Conservation (phyloP, 2,797 vertebrate genomes). For the Octomys mimax region DNA sequence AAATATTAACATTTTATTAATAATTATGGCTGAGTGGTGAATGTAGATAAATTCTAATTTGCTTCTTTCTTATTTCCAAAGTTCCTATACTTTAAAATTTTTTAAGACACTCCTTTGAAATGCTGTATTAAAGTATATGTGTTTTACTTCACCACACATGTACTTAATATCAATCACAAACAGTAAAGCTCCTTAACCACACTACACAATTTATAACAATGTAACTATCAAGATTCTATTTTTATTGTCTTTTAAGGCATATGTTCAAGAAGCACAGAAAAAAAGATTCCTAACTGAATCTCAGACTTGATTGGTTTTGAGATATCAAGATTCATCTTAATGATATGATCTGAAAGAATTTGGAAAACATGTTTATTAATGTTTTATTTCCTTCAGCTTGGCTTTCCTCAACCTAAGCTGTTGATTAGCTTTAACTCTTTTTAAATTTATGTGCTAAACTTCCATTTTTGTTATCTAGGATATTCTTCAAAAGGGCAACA, state of each 20-base stretch:
- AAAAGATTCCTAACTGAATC: neutral
- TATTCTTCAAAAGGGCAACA: conserved; percentile 53
- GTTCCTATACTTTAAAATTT: neutral
- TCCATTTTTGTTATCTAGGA: conserved; percentile 7
- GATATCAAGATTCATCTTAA: neutral
- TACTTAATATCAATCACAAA: neutral
- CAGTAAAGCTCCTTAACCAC: neutral
- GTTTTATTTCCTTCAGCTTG: conserved; percentile 44
- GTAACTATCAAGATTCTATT: neutral
- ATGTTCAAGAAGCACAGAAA: neutral
- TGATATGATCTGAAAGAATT: neutral
- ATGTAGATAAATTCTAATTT: neutral
- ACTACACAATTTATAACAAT: conserved; percentile 1
- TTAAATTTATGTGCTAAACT: conserved; percentile 47
- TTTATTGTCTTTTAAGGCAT: neutral
- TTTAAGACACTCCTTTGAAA: conserved; percentile 54
- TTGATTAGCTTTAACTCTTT: conserved; percentile 22
- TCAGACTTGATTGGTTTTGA: neutral
- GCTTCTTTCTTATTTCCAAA: conserved; percentile 20
- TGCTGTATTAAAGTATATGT: neutral
- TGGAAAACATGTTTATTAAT: conserved; percentile 3
- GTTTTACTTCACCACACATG: conserved; percentile 25
- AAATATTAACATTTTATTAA: neutral
- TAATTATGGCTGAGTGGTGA: neutral
- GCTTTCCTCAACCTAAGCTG: conserved; percentile 49